A percentile compares a stretch with the other conserved stretches of the same genome.
phyloP scores from a whole-genome alignment of 2,888 invertebrate genomes.

The Drosophila kuntzei region DNA sequence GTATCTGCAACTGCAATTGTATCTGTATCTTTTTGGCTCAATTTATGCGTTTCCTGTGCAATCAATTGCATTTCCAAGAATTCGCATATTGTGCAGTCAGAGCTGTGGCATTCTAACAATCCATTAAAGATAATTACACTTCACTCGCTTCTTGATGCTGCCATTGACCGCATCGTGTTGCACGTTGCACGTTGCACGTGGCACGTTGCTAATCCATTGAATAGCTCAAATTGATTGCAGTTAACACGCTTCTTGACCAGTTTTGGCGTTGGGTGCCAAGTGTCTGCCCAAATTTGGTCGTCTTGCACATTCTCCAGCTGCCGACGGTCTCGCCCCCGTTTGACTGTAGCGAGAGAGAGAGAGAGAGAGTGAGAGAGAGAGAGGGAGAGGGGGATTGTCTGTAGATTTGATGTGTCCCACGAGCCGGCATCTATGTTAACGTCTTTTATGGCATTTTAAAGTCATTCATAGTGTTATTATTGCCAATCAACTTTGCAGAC shows the following conservation, averaged over 20 bases:
- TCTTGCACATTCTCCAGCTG: conserved; percentile 27
- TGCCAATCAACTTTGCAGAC: conserved; percentile 43
- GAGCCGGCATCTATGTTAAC: conserved; percentile 16
- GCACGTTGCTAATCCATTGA: conserved; percentile 3
- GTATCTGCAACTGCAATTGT: not conserved
- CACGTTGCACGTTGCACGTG: conserved; percentile 3
- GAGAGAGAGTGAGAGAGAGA: not conserved
- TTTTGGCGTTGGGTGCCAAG: conserved; percentile 29
- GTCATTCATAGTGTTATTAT: conserved; percentile 55
- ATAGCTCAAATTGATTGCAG: conserved; percentile 7
- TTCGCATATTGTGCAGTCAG: conserved; percentile 16
- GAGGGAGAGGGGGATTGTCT: not conserved
- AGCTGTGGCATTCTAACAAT: conserved; percentile 39
- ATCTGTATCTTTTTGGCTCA: conserved; percentile 27
- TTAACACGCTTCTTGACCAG: conserved; percentile 53
- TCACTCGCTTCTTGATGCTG: conserved; percentile 25
- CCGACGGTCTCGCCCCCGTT: conserved; percentile 1
- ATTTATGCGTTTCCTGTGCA: conserved; percentile 70
- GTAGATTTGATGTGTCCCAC: conserved; percentile 20
- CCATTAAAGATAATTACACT: conserved; percentile 30
- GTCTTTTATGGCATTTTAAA: conserved; percentile 63
- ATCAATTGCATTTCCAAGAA: conserved; percentile 54
- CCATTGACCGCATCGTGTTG: conserved; percentile 67
- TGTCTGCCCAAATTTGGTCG: conserved; percentile 33
- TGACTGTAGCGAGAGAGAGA: not conserved